A percentile compares a stretch with the other conserved stretches of the same genome.
Conservation (phyloP, 1,140 invertebrate genomes). For the Chironomus tepperi region DNA sequence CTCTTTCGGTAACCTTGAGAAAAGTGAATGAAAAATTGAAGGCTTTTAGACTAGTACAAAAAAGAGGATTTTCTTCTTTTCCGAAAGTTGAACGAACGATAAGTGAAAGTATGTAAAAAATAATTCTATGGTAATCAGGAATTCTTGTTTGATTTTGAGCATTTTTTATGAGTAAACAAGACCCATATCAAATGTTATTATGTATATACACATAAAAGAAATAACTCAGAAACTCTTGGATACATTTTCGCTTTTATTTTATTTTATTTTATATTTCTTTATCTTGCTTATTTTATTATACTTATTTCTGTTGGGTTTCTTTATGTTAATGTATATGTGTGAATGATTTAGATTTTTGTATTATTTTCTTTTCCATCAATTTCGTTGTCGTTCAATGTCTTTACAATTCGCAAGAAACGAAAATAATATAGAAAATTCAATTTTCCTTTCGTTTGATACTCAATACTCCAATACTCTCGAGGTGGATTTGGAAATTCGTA, state of each 20-base stretch:
- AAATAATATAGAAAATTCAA: not conserved
- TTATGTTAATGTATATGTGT: not conserved
- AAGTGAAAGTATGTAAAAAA: not conserved
- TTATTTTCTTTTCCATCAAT: not conserved
- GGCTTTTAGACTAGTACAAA: not conserved
- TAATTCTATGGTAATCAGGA: not conserved
- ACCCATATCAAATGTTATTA: not conserved
- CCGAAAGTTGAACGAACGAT: not conserved
- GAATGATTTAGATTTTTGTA: conserved; percentile 7
- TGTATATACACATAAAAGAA: conserved; percentile 2
- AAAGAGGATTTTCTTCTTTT: not conserved
- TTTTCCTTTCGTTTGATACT: not conserved
- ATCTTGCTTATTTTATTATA: not conserved
- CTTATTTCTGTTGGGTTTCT: not conserved
- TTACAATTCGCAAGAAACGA: not conserved
- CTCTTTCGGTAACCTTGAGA: conserved; percentile 12
- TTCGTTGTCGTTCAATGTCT: not conserved
- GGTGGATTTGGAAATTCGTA: no score
- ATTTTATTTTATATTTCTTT: not conserved
- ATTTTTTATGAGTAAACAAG: not conserved
- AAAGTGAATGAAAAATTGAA: not conserved
- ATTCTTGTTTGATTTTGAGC: not conserved
- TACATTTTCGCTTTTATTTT: conserved; percentile 14
- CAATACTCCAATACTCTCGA: not conserved
- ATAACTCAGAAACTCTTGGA: not conserved